These are phyloP conservation scores for Plecturocebus donacophilus DNA, from an alignment of 2,113 vertebrate genomes.

Conservation along the genomic window DNA sequence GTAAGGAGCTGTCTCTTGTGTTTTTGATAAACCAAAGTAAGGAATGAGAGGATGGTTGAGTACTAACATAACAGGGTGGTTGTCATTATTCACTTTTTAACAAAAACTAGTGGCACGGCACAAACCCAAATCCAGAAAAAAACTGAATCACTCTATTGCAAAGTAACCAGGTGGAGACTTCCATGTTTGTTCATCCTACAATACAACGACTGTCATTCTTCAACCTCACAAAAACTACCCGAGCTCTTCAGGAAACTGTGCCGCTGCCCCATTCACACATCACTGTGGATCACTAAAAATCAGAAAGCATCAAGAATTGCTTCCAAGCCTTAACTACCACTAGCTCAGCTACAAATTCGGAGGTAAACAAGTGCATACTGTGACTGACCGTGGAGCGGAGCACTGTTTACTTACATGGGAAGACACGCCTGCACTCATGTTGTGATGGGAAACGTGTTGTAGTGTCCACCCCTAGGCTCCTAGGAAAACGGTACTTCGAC, in stretches of 20 bases:
- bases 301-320: background rate
- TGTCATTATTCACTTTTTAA: background rate
- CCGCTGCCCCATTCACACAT: background rate
- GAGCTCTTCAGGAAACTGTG: background rate
- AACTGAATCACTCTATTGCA: background rate
- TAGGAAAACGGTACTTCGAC: background rate
- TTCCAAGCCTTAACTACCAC: background rate
- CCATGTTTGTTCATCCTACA: constrained; percentile 3
- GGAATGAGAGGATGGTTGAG: background rate
- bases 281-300: background rate
- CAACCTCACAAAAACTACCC: background rate
- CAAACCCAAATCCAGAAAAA: constrained; percentile 5
- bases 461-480: background rate
- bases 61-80: background rate
- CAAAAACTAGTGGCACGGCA: background rate
- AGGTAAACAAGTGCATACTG: constrained; percentile 28
- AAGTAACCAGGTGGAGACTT: constrained; percentile 1
- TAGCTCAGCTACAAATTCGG: background rate
- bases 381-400: background rate
- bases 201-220: background rate
- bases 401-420: background rate
- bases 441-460: constrained; percentile 56
- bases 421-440: background rate
- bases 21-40: constrained; percentile 51
- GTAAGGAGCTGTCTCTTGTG: background rate